phyloP scores from a whole-genome alignment of 2,113 vertebrate species.

The Limnothrissa miodon region DNA sequence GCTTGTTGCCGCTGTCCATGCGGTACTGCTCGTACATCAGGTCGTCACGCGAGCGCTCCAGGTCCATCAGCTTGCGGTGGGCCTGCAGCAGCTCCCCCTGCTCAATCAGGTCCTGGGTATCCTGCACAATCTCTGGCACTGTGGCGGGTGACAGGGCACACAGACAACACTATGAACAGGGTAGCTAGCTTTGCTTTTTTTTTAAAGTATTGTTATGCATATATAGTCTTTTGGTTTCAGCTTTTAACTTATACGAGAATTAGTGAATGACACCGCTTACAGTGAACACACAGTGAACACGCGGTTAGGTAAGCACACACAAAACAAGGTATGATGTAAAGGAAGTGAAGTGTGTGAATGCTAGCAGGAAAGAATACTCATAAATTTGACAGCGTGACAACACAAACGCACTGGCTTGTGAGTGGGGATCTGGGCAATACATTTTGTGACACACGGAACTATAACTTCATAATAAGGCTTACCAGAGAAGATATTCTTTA shows the following conservation, averaged over 20 bases:
- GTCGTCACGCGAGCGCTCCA: conserved; percentile 92
- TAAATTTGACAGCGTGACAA: background rate
- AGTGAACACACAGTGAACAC: too few relatives aligned
- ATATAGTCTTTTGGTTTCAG: too few relatives aligned
- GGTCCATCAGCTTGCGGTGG: conserved; percentile 92
- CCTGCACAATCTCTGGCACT: conserved; percentile 94
- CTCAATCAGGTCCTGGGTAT: conserved; percentile 88
- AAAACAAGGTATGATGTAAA: too few relatives aligned
- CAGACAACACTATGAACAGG: background rate
- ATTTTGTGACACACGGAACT: too few relatives aligned
- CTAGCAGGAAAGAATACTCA: background rate
- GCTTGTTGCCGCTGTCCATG: conserved; percentile 90
- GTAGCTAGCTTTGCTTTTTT: too few relatives aligned
- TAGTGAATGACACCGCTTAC: too few relatives aligned
- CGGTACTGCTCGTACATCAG: conserved; percentile 97
- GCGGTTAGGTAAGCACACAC: too few relatives aligned
- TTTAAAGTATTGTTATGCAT: too few relatives aligned
- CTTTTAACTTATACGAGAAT: too few relatives aligned
- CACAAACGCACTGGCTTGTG: background rate
- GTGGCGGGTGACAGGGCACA: background rate
- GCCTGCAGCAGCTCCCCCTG: conserved; percentile 87
- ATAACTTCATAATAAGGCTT: background rate
- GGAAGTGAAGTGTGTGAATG: background rate
- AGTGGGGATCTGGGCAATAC: background rate
- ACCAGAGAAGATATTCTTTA: conserved; percentile 99